Base-by-base conservation (phyloP, 1,140 invertebrate species). In the Cyclargus thomasi region DNA sequence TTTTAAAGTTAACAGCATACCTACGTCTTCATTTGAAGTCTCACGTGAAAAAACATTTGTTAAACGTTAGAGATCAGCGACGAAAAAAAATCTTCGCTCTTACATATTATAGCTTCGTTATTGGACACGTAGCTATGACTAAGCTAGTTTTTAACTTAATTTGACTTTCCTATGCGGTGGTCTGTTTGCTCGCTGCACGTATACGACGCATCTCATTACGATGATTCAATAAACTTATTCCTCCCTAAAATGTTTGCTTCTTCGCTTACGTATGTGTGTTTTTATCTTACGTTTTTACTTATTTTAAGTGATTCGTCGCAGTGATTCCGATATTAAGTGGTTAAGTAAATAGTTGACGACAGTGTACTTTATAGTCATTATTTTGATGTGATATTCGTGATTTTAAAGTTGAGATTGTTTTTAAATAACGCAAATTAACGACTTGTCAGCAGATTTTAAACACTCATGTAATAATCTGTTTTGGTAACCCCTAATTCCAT, bases 161-260 rank as follows among this genome's bases (percentile, higher is more conserved):
- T 88, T 77, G 79, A 84, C 83, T 85, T 83, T 82, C 77, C 83
- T 82, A 88, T 86, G 76, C 67, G 76, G 78, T 77, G 79, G 82
- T 78, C 79, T 63, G 22, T 63, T 70, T 73, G 68, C 68, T 65
- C 70, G 66, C 65, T 4, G 67, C 72, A 74, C 73, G 75, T 78
- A 74, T 78, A 62, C 55, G 29, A 35, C 59, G 36, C 29, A 59
- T 67, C 29, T 67, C 29, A 67, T 59, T 67, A 67, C 16, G 36
- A 21, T 59, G 55, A 62, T 59, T 67, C 57, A 64, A 67, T 59
- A 62, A 62, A 16, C 57, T 59, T 65, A 64, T 65, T 18, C 0
- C 18, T 21, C 55, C 18, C 55, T 59, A 59, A 59, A 59, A 59
- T 59, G 55, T 59, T 59, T 59, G 55, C 55, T 59, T 22, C 39